A percentile compares a stretch with the other conserved stretches of the same genome.
phyloP scores from a whole-genome alignment of 1,140 invertebrate species.

The Sesamia nonagrioides region DNA sequence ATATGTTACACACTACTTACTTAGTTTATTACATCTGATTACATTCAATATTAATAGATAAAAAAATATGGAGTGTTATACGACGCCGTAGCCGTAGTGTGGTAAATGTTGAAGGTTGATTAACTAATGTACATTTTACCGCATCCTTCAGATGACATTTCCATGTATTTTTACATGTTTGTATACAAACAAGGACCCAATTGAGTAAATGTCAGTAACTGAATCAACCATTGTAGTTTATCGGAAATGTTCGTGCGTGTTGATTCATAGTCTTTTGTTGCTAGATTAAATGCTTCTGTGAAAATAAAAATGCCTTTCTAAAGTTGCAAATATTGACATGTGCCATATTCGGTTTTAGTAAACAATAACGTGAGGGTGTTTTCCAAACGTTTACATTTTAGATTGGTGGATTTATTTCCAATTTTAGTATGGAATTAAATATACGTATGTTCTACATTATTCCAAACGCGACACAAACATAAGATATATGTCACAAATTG shows the following conservation, averaged over 20 bases:
- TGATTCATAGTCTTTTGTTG: not conserved
- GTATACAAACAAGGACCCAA: not conserved
- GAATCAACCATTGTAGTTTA: not conserved
- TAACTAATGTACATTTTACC: not conserved
- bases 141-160: not conserved
- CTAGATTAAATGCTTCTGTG: not conserved
- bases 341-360: not conserved
- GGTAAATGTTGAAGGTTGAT: not conserved
- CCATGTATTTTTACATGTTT: not conserved
- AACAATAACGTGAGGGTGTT: not conserved
- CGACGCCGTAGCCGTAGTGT: not conserved
- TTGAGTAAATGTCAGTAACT: not conserved
- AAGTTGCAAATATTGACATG: not conserved
- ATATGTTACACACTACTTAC: slow-evolving; percentile 4
- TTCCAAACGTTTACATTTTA: not conserved
- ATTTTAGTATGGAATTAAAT: not conserved
- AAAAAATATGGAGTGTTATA: not conserved
- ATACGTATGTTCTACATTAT: no score
- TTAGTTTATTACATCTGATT: slow-evolving; percentile 20
- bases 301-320: slow-evolving; percentile 14
- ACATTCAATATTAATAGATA: slow-evolving; percentile 2
- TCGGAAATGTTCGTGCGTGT: not conserved
- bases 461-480: no score
- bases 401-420: not conserved
- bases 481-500: no score